Base-by-base conservation (phyloP, 2,113 vertebrate genomes). In the Cyanistes caeruleus region DNA sequence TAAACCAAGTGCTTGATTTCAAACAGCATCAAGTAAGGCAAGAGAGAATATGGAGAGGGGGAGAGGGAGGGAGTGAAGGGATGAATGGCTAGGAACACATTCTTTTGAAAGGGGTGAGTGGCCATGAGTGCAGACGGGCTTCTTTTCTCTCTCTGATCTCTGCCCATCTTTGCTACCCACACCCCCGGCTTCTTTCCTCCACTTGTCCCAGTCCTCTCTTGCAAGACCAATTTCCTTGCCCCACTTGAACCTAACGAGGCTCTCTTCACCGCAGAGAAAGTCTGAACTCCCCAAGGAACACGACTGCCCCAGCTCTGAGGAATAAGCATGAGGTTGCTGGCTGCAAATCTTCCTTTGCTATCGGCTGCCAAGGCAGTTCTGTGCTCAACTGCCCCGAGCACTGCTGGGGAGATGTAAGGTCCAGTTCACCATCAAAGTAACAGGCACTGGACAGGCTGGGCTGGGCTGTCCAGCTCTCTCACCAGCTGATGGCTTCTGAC, bases 1-100 rank as follows among this genome's bases (percentile, higher is more conserved):
- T 94, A 96, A 97, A 95, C 90, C 93, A 87, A 96, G 88, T 87
- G 84, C 96, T 94, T 95, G 94, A 92, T 97, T 95, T 96, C 96
- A 96, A 94, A 92, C 83, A 93, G 86, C 88, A 82, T 60, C 90
- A 49, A 93, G 92, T 41, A 79, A 96, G 69, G 91, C 64, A 92
- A 35, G 85, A 64, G 63, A 79, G 93, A 73, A 24, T 41, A 63
- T 33, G 52, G 53, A 72, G 44, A 0, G 7, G 62, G 83, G 93
- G 69, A 89, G 70, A 91, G 75, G 90, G 93, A 95, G 86, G 79
- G 73, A 89, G 52, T 0, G 5, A 80, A 81, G 68, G 79, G 55
- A 58, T 51, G 86, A 74, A 43, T 56, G 53, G 76, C 28, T 85
- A 73, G 80, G 65, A 92, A 68, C 65, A 58, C 23, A 5, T 60